Conservation (phyloP, 2,113 vertebrate genomes). For the Podocnemis expansa region DNA sequence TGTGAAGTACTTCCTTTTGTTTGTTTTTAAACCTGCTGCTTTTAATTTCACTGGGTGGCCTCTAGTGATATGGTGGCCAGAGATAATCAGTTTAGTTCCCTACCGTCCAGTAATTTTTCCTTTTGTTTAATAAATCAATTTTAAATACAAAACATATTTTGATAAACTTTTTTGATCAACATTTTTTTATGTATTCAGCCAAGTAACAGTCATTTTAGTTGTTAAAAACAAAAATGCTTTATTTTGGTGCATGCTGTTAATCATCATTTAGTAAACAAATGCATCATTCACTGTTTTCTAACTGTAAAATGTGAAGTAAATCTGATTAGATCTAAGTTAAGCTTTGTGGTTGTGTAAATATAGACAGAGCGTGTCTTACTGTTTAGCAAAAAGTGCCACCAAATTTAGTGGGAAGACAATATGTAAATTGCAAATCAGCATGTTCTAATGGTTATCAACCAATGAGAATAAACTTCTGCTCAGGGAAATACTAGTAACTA, state of each 20-base stretch:
- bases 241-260: neutral
- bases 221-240: neutral
- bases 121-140: neutral
- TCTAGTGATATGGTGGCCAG: too few relatives aligned
- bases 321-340: too few relatives aligned
- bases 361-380: too few relatives aligned
- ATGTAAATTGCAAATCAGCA: neutral
- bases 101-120: neutral
- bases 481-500: neutral
- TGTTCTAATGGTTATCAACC: neutral
- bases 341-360: neutral
- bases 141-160: neutral
- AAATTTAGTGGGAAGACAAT: neutral
- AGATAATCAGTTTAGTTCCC: neutral
- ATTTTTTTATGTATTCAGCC: neutral
- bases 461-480: neutral
- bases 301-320: too few relatives aligned
- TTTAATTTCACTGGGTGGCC: neutral
- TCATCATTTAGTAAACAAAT: neutral
- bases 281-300: neutral
- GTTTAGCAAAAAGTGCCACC: too few relatives aligned
- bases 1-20: neutral
- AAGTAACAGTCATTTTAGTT: neutral
- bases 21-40: neutral
- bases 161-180: neutral